Percentiles rank a stretch among this genome's conserved stretches.
Evolutionary conservation across 1,140 invertebrate genomes (phyloP).

Genomic region (Belonocnema kinseyi): DNA sequence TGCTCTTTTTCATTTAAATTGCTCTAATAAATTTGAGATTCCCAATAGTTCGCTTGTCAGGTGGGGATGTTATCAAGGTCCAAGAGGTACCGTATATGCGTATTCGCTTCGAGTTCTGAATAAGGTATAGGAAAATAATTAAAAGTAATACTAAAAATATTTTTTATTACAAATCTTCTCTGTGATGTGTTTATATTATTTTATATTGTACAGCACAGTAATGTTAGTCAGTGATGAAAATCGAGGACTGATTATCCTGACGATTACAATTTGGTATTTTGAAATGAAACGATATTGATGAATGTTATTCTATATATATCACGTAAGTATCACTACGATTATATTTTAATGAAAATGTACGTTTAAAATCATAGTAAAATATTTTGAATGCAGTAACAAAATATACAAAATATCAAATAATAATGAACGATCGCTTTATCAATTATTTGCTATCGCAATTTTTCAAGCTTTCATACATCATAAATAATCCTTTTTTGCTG

Average conservation of each 20-base stretch:
- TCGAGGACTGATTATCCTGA: not conserved
- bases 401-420: constrained; percentile 8
- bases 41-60: too few species aligned
- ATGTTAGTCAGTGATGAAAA: not conserved
- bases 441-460: not conserved
- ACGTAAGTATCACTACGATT: not conserved
- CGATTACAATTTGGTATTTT: not conserved
- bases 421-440: not conserved
- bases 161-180: constrained; percentile 1
- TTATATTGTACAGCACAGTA: not conserved
- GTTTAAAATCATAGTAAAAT: not conserved
- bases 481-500: not conserved
- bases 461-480: not conserved
- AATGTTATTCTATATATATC: not conserved
- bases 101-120: too few species aligned
- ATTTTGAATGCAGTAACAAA: constrained; percentile 6
- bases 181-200: constrained; percentile 7
- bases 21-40: too few species aligned
- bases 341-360: not conserved
- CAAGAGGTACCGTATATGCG: too few species aligned
- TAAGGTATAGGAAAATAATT: too few species aligned
- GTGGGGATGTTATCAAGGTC: too few species aligned
- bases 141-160: not conserved
- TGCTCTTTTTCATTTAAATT: too few species aligned
- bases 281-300: not conserved